A percentile compares a stretch with the other conserved stretches of the same genome.
Evolutionary conservation across 2,888 invertebrate species (phyloP).

Genomic region (Chorisops tibialis): DNA sequence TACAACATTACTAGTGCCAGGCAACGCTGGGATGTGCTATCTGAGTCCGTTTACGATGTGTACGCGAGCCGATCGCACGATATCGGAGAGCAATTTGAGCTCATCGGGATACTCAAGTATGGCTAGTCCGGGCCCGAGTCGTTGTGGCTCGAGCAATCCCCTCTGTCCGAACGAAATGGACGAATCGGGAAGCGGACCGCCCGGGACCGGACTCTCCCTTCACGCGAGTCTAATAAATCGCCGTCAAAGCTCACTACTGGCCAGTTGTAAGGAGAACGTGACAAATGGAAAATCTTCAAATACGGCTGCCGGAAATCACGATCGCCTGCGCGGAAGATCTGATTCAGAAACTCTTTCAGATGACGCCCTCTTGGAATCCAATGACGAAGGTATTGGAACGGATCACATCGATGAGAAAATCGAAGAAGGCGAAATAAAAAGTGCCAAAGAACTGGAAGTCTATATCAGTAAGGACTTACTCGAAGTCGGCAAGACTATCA

Average conservation of each 20-base stretch:
- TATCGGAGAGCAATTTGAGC: conserved; percentile 78
- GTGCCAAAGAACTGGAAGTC: conserved; percentile 62
- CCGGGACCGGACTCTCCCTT: conserved; percentile 39
- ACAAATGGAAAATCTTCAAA: conserved; percentile 42
- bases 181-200: conserved; percentile 60
- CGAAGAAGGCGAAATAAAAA: conserved; percentile 65
- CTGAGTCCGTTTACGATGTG: conserved; percentile 76
- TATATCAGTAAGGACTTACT: conserved; percentile 51
- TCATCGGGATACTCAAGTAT: conserved; percentile 83
- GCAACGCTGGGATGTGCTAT: conserved; percentile 62
- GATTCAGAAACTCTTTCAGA: conserved; percentile 74
- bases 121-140: conserved; percentile 78
- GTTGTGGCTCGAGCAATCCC: conserved; percentile 79
- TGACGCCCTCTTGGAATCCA: conserved; percentile 67
- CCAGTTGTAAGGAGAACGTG: conserved; percentile 55
- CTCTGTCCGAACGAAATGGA: conserved; percentile 73
- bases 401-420: conserved; percentile 68
- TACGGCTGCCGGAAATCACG: conserved; percentile 33
- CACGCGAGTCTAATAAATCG: conserved; percentile 53
- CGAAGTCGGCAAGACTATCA: conserved; percentile 53
- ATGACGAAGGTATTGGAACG: conserved; percentile 75
- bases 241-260: conserved; percentile 62
- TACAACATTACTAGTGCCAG: conserved; percentile 44
- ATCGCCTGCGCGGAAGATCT: conserved; percentile 57
- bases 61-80: conserved; percentile 67